phyloP scores from a whole-genome alignment of 2,888 invertebrate species.

The Adela reaumurella region DNA sequence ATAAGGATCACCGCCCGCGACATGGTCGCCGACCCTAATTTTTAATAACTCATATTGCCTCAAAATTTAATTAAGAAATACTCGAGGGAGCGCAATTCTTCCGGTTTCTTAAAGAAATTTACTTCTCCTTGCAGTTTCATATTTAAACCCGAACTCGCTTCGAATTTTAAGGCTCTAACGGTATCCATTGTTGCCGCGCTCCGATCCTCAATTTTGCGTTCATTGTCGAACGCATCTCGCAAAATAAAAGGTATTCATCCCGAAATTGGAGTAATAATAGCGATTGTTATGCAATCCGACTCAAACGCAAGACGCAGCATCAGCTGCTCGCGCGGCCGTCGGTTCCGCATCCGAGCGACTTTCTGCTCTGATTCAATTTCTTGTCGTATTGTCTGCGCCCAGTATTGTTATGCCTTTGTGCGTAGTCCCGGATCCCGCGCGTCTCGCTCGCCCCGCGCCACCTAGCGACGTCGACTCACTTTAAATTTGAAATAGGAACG shows the following conservation, averaged over 20 bases:
- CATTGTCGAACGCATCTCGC: background rate
- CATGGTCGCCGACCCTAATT: background rate
- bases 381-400: background rate
- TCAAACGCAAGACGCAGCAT: conserved; percentile 25
- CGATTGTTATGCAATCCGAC: conserved; percentile 39
- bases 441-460: too few species aligned
- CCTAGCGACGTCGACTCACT: background rate
- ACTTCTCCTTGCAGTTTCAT: too few species aligned
- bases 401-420: background rate
- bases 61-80: too few species aligned
- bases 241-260: conserved; percentile 16
- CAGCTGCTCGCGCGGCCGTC: conserved; percentile 8
- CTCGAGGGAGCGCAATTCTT: too few species aligned
- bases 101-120: too few species aligned
- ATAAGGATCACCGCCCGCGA: background rate
- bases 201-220: background rate
- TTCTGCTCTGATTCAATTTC: background rate
- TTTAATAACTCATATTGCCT: too few species aligned
- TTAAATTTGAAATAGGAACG: background rate
- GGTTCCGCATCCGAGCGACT: background rate
- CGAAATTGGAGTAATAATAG: conserved; percentile 36
- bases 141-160: background rate
- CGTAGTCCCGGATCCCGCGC: background rate
- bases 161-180: background rate
- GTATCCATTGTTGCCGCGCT: background rate